Percentiles rank a stretch among this genome's conserved stretches.
Conservation (phyloP, 2,888 invertebrate species). For the Zygaena filipendulae region DNA sequence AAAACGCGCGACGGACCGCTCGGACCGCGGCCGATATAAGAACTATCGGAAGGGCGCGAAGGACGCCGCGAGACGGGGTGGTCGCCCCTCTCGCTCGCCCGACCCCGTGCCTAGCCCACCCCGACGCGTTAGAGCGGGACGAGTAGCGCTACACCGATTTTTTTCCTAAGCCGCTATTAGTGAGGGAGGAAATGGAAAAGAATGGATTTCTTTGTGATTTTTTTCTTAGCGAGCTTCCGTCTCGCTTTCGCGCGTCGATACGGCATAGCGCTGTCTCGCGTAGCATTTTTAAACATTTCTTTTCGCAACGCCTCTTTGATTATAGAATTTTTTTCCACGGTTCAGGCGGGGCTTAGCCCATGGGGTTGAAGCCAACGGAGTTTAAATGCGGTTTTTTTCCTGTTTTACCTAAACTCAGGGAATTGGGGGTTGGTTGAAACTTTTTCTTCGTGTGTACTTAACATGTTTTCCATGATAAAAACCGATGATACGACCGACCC, state of each 20-base stretch:
- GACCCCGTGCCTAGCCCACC: conserved; percentile 44
- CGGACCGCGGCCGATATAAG: conserved; percentile 56
- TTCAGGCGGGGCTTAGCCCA: conserved; percentile 59
- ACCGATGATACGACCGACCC: no score
- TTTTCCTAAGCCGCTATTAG: conserved; percentile 65
- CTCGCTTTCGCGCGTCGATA: conserved; percentile 41
- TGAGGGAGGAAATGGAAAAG: conserved; percentile 66
- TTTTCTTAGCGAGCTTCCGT: conserved; percentile 46
- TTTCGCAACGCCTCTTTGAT: conserved; percentile 59
- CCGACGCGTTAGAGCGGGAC: conserved; percentile 50
- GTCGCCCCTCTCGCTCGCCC: conserved; percentile 57
- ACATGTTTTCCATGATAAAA: no score
- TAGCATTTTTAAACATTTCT: conserved; percentile 48
- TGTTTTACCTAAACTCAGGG: conserved; percentile 41
- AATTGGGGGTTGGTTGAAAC: no score
- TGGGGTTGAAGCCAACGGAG: conserved; percentile 52
- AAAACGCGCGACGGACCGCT: conserved; percentile 42
- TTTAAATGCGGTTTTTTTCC: conserved; percentile 40
- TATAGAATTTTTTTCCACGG: conserved; percentile 49
- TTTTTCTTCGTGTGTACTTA: no score
- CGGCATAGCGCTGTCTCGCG: conserved; percentile 32
- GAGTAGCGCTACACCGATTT: conserved; percentile 47
- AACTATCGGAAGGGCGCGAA: conserved; percentile 63
- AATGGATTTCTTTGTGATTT: conserved; percentile 65
- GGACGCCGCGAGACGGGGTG: conserved; percentile 30